Conservation (phyloP, 35 echinoderm and acorn worm species). For the Ophioderma brevispina region DNA sequence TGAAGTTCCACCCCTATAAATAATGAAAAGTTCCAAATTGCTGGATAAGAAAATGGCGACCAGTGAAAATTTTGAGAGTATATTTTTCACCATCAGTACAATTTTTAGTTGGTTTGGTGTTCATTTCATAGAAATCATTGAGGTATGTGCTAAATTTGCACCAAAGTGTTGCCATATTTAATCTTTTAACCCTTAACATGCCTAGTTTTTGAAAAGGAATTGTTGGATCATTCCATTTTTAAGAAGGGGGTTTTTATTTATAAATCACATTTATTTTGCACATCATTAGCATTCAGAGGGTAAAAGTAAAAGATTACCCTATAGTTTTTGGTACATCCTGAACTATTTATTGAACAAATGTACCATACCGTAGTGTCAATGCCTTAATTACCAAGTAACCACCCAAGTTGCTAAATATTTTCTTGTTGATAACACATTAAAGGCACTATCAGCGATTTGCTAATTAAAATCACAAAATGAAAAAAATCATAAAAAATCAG, state of each 20-base stretch:
- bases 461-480: no score
- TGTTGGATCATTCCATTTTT: neutral
- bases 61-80: neutral
- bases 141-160: neutral
- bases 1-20: neutral
- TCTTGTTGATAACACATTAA: no score
- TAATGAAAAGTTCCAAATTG: neutral
- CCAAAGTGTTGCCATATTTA: neutral
- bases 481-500: no score
- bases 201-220: neutral
- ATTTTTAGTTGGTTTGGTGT: neutral
- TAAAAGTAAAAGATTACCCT: no score
- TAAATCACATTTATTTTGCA: no score
- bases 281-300: no score
- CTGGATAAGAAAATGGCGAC: neutral
- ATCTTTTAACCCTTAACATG: neutral
- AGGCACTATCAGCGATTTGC: no score
- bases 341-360: no score
- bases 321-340: no score
- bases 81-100: neutral
- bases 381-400: no score
- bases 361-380: no score
- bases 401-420: no score
- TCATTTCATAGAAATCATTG: neutral
- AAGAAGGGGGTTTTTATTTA: neutral